Evolutionary conservation across 2,888 invertebrate species (phyloP).

Genomic region (Lapara coniferarum): DNA sequence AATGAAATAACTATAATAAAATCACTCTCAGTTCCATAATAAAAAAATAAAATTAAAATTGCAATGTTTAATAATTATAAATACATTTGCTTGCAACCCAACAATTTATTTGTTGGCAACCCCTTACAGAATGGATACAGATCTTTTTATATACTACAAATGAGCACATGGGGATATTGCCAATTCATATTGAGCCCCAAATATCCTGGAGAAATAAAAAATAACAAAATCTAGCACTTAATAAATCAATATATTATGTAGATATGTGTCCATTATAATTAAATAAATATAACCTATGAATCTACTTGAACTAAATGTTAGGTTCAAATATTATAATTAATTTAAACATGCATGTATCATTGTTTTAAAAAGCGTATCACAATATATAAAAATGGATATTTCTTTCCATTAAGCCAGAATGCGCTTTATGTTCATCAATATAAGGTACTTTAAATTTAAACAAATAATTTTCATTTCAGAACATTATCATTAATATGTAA

Average conservation of each 20-base stretch:
- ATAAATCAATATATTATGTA: not conserved
- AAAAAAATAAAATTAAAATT: slow-evolving; percentile 1
- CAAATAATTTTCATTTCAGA: not conserved
- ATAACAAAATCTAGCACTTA: not conserved
- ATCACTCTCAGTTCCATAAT: slow-evolving; percentile 46
- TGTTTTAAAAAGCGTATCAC: not conserved
- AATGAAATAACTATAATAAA: slow-evolving; percentile 29
- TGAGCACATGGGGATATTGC: not conserved
- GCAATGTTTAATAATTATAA: not conserved
- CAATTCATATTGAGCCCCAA: not conserved
- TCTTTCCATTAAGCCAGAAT: slow-evolving; percentile 4
- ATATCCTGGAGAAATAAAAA: not conserved
- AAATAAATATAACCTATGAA: slow-evolving; percentile 9
- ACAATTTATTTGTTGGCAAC: not conserved
- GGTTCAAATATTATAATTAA: slow-evolving; percentile 34
- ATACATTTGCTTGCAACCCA: not conserved
- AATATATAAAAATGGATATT: not conserved
- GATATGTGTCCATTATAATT: not conserved
- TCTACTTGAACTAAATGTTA: slow-evolving; percentile 9
- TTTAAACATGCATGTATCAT: slow-evolving; percentile 13
- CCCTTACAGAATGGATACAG: slow-evolving; percentile 7
- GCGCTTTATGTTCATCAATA: not conserved
- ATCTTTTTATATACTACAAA: not conserved
- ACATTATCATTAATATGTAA: not conserved
- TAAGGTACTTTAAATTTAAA: not conserved